These are phyloP conservation scores for Todiramphus chloris DNA, from an alignment of 2,113 vertebrate genomes.

Conservation along the genomic window DNA sequence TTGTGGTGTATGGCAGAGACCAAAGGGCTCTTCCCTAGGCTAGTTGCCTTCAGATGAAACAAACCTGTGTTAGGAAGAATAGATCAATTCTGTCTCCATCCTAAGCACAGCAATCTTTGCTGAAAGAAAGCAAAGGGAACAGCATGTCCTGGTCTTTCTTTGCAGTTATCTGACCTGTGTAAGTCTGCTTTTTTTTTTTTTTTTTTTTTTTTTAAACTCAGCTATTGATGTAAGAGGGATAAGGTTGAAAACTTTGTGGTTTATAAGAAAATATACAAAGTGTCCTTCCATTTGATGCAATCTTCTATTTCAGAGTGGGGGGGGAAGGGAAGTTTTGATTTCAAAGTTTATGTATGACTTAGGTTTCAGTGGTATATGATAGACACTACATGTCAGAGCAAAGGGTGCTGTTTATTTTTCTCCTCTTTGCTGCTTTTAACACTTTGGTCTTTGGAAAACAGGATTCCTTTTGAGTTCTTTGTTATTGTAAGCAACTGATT, in stretches of 20 bases:
- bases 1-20: accelerated
- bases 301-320: neutral
- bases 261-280: neutral
- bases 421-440: neutral
- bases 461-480: neutral
- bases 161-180: neutral
- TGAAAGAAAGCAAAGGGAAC: neutral
- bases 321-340: neutral
- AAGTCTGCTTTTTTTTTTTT: neutral
- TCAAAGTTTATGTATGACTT: neutral
- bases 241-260: neutral
- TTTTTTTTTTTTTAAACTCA: neutral
- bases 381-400: neutral
- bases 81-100: neutral
- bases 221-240: neutral
- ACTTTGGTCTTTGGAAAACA: neutral
- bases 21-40: neutral
- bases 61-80: neutral
- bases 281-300: neutral
- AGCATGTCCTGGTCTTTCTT: neutral
- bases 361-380: neutral
- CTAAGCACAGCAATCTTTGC: neutral
- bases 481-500: neutral
- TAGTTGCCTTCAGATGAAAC: neutral
- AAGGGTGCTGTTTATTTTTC: neutral